Percentiles rank a stretch among this genome's conserved stretches.
These are phyloP conservation scores for Pomacea maculata DNA, from an alignment of 1,140 invertebrate genomes.

Conservation along the genomic window DNA sequence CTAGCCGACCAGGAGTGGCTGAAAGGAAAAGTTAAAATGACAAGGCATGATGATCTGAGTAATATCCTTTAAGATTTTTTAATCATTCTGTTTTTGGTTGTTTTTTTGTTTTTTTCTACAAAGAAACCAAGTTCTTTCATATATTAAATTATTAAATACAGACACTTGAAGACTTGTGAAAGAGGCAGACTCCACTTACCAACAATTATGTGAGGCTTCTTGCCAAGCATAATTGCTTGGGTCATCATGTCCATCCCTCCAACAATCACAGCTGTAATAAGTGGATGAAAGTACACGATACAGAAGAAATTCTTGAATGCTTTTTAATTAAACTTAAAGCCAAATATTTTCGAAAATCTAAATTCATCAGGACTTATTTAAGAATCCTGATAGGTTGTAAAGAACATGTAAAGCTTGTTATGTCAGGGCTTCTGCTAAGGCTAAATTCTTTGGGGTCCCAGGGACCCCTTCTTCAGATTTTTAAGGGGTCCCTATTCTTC, in stretches of 20 bases:
- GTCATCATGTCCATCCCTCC: conserved; percentile 98
- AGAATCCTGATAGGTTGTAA: not conserved
- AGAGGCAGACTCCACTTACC: conserved; percentile 50
- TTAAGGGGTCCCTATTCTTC: too few relatives aligned
- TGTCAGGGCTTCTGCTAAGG: too few relatives aligned
- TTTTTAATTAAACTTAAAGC: not conserved
- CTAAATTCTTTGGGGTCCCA: too few relatives aligned
- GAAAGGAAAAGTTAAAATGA: conserved; percentile 26
- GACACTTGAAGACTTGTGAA: not conserved
- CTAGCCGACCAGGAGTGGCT: conserved; percentile 93
- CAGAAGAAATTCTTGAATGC: conserved; percentile 3
- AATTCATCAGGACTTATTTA: not conserved
- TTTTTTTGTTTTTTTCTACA: too few relatives aligned
- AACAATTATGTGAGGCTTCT: conserved; percentile 95
- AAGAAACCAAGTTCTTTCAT: too few relatives aligned
- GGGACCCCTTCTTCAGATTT: too few relatives aligned
- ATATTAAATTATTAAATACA: too few relatives aligned
- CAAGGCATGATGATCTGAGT: conserved; percentile 1
- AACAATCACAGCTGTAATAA: conserved; percentile 82
- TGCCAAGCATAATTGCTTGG: conserved; percentile 88
- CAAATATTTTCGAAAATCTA: not conserved
- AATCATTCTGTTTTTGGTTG: not conserved
- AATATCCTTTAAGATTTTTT: not conserved
- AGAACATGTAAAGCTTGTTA: not conserved
- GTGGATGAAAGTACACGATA: conserved; percentile 11